These are phyloP conservation scores for Chelidonichthys spinosus DNA, from an alignment of 2,797 vertebrate genomes.

Conservation along the genomic window DNA sequence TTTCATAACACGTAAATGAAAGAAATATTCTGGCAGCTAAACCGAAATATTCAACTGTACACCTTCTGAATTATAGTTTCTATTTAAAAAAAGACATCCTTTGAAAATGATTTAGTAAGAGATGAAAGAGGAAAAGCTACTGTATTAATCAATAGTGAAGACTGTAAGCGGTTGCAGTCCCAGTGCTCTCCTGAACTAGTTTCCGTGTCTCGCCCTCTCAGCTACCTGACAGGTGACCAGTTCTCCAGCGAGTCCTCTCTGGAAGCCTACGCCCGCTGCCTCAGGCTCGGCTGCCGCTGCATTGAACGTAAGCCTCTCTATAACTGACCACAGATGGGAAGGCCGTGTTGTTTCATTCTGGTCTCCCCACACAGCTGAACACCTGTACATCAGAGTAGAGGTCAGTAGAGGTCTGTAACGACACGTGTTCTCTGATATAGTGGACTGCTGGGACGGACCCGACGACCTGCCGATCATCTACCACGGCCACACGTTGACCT, in stretches of 20 bases:
- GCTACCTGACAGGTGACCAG: constrained; percentile 95
- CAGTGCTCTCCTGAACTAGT: neutral
- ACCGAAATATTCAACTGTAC: too few species aligned
- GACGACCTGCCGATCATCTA: constrained; percentile 98
- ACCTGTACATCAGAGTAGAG: too few species aligned
- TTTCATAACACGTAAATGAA: too few species aligned
- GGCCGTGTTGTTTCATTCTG: neutral
- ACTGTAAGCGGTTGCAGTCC: neutral
- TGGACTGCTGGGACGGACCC: constrained; percentile 98
- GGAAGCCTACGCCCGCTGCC: constrained; percentile 95
- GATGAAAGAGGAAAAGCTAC: neutral
- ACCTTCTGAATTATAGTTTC: too few species aligned
- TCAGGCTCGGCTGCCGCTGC: constrained; percentile 97
- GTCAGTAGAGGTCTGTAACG: neutral
- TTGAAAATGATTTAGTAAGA: neutral
- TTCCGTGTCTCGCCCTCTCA: constrained; percentile 30
- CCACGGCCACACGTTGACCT: constrained; percentile 96
- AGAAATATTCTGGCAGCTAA: too few species aligned
- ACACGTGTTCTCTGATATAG: constrained; percentile 69
- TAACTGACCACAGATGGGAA: neutral
- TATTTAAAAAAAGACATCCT: too few species aligned
- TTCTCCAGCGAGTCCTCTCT: constrained; percentile 97
- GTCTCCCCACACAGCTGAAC: neutral
- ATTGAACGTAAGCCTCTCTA: constrained; percentile 89
- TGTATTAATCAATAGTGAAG: neutral